Base-by-base conservation (phyloP, 2,797 vertebrate species). In the Poeciliopsis presidionis region DNA sequence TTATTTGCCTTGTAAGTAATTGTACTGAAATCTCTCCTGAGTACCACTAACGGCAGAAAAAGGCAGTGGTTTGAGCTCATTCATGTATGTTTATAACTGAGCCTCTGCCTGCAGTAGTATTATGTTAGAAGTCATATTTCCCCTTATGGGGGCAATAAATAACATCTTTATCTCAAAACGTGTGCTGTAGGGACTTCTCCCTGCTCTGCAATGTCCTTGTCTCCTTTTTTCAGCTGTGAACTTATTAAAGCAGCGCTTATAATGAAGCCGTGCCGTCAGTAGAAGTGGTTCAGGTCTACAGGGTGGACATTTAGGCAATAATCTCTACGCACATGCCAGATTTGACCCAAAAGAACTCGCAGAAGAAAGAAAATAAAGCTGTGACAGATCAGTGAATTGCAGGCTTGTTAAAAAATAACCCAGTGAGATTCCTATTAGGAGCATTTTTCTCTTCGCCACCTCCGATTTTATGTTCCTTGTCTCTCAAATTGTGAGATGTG, bases 231-330 rank as follows among this genome's bases (percentile, higher is more conserved):
- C 12, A 63, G 72, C 84, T 90, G 81, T 83, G 73, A 80, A 78
- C 84, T 89, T 86, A 90, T 91, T 93, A 93, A 84, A 89, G 77
- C 82, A 83, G 81, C 73, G 73, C 78, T 81, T 85, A 83, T 89
- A 92, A 91, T 92, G 91, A 90, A 84, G 77, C 73, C 55, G 4
- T 84, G 80, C 59, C 39, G 7, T 39, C 63, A 67, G 63, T 41
- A 67, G 36, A 41, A 16, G 18, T 41, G 76, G 78, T 81, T 79
- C 80, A 87, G 81, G 81, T 87, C 80, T 83, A 83, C 82, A 86
- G 81, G 73, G 78, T 74, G 82, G 80, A 85, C 39, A n/a, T 84
- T 90, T 80, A 49, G 49, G 83, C 57, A 7, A 79, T 84, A 45
- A 79, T 81, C 75, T 87, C 70, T 73, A 72, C 85, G 79, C 39